A percentile compares a stretch with the other conserved stretches of the same genome.
Evolutionary conservation across 2,888 invertebrate species (phyloP).

Genomic region (Drosophila kuntzei): DNA sequence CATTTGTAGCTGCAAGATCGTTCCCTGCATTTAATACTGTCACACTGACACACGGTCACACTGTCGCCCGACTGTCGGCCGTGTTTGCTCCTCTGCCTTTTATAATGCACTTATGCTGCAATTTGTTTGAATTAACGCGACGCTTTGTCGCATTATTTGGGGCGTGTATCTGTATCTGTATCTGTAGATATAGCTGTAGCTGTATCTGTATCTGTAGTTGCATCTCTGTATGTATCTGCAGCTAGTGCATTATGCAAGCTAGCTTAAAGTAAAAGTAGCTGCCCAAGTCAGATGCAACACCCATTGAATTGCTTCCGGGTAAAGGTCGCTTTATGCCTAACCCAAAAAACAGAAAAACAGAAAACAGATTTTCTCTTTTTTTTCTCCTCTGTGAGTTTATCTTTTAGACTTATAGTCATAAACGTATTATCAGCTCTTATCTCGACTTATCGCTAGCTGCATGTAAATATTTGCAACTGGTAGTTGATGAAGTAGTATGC

Average conservation of each 20-base stretch:
- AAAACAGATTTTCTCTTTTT: slow-evolving; percentile 23
- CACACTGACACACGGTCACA: slow-evolving; percentile 67
- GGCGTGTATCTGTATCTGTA: slow-evolving; percentile 46
- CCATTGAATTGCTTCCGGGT: slow-evolving; percentile 68
- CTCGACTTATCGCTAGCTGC: slow-evolving; percentile 56
- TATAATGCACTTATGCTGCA: slow-evolving; percentile 79
- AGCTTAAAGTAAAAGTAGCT: slow-evolving; percentile 71
- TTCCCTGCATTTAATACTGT: slow-evolving; percentile 64
- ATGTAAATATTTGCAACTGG: slow-evolving; percentile 72
- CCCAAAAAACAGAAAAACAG: slow-evolving; percentile 7
- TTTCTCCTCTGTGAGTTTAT: not conserved
- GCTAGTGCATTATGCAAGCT: slow-evolving; percentile 58
- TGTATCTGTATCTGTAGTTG: slow-evolving; percentile 9
- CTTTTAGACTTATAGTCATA: not conserved
- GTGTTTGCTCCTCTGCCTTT: slow-evolving; percentile 64
- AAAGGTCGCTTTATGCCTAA: slow-evolving; percentile 38
- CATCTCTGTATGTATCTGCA: slow-evolving; percentile 16
- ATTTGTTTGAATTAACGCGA: slow-evolving; percentile 77
- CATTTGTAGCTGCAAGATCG: slow-evolving; percentile 16
- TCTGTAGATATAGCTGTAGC: not conserved
- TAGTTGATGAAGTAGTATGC: slow-evolving; percentile 3
- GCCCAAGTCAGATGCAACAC: slow-evolving; percentile 53
- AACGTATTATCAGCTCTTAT: slow-evolving; percentile 41
- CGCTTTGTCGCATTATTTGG: slow-evolving; percentile 36
- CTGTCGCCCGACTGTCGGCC: slow-evolving; percentile 56